These are phyloP conservation scores for Oxytorus armatus DNA, from an alignment of 2,888 invertebrate genomes.

Conservation along the genomic window DNA sequence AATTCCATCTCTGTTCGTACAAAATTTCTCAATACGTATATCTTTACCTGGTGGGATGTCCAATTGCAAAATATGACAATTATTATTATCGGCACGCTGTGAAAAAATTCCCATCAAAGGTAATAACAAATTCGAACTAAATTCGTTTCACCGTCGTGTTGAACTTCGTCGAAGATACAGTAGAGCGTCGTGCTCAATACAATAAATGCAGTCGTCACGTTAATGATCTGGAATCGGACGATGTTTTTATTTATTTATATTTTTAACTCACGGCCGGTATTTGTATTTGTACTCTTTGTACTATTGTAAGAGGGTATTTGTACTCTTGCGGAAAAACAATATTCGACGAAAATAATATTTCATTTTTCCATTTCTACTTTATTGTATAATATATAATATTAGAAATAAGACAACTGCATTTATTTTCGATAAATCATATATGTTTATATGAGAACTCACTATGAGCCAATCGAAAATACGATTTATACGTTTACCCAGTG, in stretches of 20 bases:
- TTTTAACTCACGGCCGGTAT: too few relatives aligned
- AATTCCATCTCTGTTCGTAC: too few relatives aligned
- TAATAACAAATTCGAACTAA: constrained; percentile 37
- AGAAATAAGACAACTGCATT: too few relatives aligned
- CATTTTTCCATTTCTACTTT: too few relatives aligned
- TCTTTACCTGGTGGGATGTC: constrained; percentile 54
- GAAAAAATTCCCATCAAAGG: constrained; percentile 58
- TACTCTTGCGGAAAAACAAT: too few relatives aligned
- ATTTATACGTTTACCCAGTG: constrained; percentile 47
- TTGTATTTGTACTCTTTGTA: too few relatives aligned
- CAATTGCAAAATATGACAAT: constrained; percentile 62
- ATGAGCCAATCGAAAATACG: constrained; percentile 43
- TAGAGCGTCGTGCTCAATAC: constrained; percentile 58
- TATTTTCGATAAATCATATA: neutral
- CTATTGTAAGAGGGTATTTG: too few relatives aligned
- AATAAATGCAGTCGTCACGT: constrained; percentile 46
- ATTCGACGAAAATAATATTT: too few relatives aligned
- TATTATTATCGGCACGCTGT: constrained; percentile 58
- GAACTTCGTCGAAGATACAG: constrained; percentile 59
- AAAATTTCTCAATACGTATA: neutral
- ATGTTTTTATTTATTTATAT: neutral
- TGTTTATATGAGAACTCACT: constrained; percentile 20
- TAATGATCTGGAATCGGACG: constrained; percentile 34
- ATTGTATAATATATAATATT: too few relatives aligned
- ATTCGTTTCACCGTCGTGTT: constrained; percentile 43